A percentile compares a stretch with the other conserved stretches of the same genome.
These are phyloP conservation scores for Acestrorhynchus altus DNA, from an alignment of 2,797 vertebrate species.

Conservation along the genomic window DNA sequence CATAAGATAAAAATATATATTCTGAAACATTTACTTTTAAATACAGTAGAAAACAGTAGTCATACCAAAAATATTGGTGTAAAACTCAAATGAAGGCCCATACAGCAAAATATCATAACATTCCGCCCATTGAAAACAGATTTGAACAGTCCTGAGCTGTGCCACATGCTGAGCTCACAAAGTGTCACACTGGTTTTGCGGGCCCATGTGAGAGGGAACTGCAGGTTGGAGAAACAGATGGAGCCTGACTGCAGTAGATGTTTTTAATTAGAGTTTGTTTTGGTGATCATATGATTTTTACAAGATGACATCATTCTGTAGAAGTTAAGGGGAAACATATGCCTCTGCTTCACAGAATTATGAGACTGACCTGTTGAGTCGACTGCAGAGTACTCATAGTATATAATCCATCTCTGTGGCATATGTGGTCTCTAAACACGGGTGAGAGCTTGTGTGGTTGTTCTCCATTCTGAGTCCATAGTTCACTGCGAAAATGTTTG, in stretches of 20 bases:
- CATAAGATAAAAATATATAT: too few relatives aligned
- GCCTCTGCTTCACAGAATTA: constrained; percentile 49
- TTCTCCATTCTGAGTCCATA: neutral
- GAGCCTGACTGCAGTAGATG: constrained; percentile 44
- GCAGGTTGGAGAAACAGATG: constrained; percentile 45
- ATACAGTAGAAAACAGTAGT: neutral
- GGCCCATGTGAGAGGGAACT: constrained; percentile 19
- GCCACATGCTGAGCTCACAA: neutral
- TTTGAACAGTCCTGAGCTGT: constrained; percentile 28
- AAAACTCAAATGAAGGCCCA: neutral
- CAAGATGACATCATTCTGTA: constrained; percentile 74
- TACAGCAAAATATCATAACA: neutral
- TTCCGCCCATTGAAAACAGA: constrained; percentile 17
- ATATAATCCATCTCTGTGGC: constrained; percentile 39
- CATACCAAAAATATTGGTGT: neutral
- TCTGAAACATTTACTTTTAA: neutral
- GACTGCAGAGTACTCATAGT: constrained; percentile 7
- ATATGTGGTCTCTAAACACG: constrained; percentile 33
- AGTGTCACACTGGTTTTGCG: constrained; percentile 32
- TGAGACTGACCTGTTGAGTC: constrained; percentile 19
- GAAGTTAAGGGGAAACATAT: constrained; percentile 75
- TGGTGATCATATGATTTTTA: constrained; percentile 68
- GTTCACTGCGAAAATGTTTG: constrained; percentile 18
- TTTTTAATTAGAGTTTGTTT: constrained; percentile 64
- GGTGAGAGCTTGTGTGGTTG: constrained; percentile 11